Conservation (phyloP, 2,113 vertebrate species). For the Morone chrysops region DNA sequence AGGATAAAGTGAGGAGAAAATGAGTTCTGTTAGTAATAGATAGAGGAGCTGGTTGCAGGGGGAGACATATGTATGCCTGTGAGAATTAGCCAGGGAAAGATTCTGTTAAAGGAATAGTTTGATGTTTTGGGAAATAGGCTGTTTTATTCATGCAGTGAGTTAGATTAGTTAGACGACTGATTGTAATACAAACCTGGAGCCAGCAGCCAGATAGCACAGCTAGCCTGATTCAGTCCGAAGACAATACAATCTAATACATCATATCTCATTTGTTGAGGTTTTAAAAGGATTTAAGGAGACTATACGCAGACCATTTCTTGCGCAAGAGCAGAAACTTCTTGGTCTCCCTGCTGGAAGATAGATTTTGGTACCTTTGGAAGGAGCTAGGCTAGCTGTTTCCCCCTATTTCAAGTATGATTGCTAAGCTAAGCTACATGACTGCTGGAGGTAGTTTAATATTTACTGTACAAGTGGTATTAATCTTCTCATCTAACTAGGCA, state of each 20-base stretch:
- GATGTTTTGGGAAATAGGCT: not conserved
- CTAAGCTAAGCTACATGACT: constrained; percentile 2
- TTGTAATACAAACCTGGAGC: constrained; percentile 7
- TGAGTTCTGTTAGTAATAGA: constrained; percentile 21
- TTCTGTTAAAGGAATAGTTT: not conserved
- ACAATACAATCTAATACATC: not conserved
- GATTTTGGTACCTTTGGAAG: not conserved
- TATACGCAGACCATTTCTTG: not conserved
- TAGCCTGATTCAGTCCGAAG: not conserved
- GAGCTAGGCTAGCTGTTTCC: not conserved
- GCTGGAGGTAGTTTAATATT: not conserved
- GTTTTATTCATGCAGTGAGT: too few relatives aligned
- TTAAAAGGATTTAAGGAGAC: not conserved
- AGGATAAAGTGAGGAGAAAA: constrained; percentile 26
- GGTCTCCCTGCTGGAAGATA: not conserved
- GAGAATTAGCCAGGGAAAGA: not conserved
- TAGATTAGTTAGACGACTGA: not conserved
- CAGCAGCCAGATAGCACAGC: not conserved
- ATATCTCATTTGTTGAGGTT: not conserved
- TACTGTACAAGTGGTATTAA: not conserved
- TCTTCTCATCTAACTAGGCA: too few relatives aligned
- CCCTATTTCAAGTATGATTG: not conserved
- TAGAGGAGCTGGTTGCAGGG: not conserved
- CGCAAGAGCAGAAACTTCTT: not conserved
- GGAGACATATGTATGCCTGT: not conserved